These are phyloP conservation scores for Uria aalge DNA, from an alignment of 2,113 vertebrate species.

Conservation along the genomic window DNA sequence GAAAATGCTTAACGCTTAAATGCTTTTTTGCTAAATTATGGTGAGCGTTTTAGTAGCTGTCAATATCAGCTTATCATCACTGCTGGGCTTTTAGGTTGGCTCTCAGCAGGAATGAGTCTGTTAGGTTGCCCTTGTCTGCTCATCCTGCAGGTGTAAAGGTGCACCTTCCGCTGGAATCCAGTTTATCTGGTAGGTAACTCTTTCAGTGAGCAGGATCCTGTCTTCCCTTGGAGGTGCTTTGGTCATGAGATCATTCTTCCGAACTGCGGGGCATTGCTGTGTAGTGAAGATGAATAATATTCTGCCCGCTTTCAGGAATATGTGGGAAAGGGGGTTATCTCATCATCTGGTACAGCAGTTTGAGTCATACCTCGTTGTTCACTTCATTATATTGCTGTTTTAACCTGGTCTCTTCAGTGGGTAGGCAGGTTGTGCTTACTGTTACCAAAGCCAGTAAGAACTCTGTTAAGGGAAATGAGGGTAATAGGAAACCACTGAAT, in stretches of 20 bases:
- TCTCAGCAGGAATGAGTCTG: not conserved
- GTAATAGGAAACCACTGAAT: not conserved
- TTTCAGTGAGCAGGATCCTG: not conserved
- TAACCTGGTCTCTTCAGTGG: not conserved
- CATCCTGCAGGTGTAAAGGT: not conserved
- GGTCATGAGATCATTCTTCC: not conserved
- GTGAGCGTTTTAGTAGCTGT: not conserved
- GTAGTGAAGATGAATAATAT: not conserved
- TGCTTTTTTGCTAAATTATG: not conserved
- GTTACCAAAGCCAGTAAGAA: not conserved
- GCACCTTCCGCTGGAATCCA: not conserved
- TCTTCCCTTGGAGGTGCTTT: not conserved
- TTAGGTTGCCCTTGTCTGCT: accelerated
- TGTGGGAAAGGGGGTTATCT: not conserved
- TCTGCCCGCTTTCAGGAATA: not conserved
- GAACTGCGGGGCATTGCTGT: not conserved
- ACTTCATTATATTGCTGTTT: not conserved
- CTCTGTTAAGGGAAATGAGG: not conserved
- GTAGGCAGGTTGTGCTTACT: not conserved
- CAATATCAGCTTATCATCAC: not conserved
- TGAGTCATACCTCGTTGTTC: not conserved
- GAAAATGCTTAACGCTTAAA: not conserved
- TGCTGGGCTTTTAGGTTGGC: not conserved
- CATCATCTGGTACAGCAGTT: not conserved
- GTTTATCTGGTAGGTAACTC: not conserved